These are phyloP conservation scores for Crocuta crocuta DNA, from an alignment of 2,113 vertebrate genomes.

Conservation along the genomic window DNA sequence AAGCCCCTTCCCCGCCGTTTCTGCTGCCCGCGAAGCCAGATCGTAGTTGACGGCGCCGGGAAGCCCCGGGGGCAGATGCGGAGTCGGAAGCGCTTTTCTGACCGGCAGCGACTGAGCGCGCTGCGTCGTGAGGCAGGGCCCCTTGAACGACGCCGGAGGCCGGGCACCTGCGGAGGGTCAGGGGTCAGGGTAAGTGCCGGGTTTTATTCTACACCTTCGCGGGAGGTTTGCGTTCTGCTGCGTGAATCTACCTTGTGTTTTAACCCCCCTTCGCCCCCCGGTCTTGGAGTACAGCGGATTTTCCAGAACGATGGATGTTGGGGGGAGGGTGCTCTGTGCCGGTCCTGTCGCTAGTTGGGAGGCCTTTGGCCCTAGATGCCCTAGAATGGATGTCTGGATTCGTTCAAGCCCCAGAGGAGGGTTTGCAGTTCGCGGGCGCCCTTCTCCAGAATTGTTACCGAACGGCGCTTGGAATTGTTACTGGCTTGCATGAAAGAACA, in stretches of 20 bases:
- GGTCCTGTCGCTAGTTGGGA: background rate
- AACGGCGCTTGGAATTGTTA: background rate
- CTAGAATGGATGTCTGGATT: background rate
- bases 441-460: background rate
- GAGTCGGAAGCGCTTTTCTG: background rate
- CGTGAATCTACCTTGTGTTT: background rate
- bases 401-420: background rate
- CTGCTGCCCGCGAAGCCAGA: background rate
- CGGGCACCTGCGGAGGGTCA: background rate
- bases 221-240: background rate
- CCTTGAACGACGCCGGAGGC: too few species aligned
- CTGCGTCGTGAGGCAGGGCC: background rate
- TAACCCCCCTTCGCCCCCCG: background rate
- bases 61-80: too few species aligned
- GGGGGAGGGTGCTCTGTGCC: background rate
- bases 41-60: background rate
- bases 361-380: background rate
- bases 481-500: background rate
- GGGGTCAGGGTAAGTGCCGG: background rate
- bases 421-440: background rate
- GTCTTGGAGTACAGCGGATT: background rate
- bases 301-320: background rate
- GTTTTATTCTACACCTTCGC: background rate
- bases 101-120: background rate
- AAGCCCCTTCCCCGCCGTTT: fast-evolving